A percentile compares a stretch with the other conserved stretches of the same genome.
These are phyloP conservation scores for Silurus asotus DNA, from an alignment of 2,113 vertebrate species.

Conservation along the genomic window DNA sequence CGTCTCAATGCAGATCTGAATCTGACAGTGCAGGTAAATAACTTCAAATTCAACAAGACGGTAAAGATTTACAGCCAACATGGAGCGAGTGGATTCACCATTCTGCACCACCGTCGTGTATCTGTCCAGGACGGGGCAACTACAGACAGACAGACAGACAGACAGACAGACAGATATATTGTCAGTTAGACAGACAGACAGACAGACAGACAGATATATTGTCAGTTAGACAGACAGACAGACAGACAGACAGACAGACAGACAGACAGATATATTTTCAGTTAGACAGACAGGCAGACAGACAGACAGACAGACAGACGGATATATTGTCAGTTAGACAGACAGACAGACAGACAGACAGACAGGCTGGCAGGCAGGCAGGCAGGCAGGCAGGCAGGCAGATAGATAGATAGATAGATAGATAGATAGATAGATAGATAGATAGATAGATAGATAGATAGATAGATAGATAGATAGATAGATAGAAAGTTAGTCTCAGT, in stretches of 20 bases:
- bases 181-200: no score
- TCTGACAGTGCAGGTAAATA: constrained; percentile 85
- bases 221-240: no score
- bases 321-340: no score
- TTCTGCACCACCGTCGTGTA: constrained; percentile 80
- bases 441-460: background rate
- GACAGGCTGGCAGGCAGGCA: background rate
- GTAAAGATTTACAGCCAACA: constrained; percentile 82
- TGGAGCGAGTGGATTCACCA: constrained; percentile 78
- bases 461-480: constrained; percentile 43
- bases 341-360: background rate
- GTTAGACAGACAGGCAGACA: background rate
- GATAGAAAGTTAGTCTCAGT: background rate
- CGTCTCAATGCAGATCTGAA: constrained; percentile 78
- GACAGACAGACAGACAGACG: background rate
- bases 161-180: no score
- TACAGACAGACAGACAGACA: constrained; percentile 50
- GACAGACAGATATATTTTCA: no score
- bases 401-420: background rate
- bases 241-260: background rate
- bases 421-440: background rate
- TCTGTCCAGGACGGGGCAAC: constrained; percentile 75
- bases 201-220: no score
- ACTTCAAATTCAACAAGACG: constrained; percentile 77
- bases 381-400: background rate